Conservation (phyloP, 2,113 vertebrate genomes). For the Urocitellus parryii region DNA sequence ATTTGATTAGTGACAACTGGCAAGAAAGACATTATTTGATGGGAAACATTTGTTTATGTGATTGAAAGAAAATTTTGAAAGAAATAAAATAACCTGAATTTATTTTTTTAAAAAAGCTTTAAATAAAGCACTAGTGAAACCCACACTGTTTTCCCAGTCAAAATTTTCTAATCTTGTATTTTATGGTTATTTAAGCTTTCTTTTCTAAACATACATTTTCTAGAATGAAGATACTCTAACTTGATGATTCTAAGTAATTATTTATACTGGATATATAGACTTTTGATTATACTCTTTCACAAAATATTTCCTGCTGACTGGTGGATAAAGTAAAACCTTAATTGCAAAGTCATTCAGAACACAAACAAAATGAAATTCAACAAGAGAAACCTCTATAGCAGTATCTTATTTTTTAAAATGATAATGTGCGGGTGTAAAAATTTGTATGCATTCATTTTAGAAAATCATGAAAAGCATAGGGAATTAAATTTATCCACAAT, state of each 20-base stretch:
- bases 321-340: not conserved
- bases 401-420: not conserved
- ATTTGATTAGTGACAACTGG: conserved; percentile 74
- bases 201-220: not conserved
- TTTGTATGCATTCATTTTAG: not conserved
- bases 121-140: not conserved
- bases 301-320: not conserved
- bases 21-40: conserved; percentile 68
- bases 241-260: not conserved
- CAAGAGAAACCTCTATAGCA: not conserved
- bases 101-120: not conserved
- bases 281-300: not conserved
- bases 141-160: not conserved
- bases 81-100: conserved; percentile 31
- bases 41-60: conserved; percentile 72
- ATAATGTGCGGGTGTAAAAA: not conserved
- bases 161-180: not conserved
- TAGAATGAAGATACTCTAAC: not conserved
- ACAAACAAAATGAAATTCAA: conserved; percentile 34
- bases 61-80: conserved; percentile 55
- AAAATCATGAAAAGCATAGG: not conserved
- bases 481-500: not conserved
- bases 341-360: conserved; percentile 13
- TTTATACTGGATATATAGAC: not conserved
- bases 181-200: conserved; percentile 32